Evolutionary conservation across 1,140 invertebrate species (phyloP), one percentile per base, ranked within the genome.

Genomic region (Sitobion miscanthi): DNA sequence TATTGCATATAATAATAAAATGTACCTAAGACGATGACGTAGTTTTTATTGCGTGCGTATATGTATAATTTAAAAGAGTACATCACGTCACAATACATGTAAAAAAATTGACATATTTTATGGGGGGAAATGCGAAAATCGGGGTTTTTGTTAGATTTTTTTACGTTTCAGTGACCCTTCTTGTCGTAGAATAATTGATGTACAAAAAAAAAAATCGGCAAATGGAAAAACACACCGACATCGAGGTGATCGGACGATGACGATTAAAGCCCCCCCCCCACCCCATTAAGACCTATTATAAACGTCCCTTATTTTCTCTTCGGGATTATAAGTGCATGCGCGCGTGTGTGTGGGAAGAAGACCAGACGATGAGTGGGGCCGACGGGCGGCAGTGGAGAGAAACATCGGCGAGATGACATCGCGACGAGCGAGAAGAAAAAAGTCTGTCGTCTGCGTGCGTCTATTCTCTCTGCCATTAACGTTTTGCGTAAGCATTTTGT

Each of bases 401-500:
- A 62, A 62, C 57, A 62, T 62, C 30, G n/a, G 30, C 9, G 5
- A 14, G 35, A 77, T n/a, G 52, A 62, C 62, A 62, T 30, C 21
- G 9, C 9, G 62, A 52, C 9, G 62, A 52, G 21, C 45, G 21
- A 83, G 47, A 83, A 85, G 42, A 85, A 82, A 49, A 82, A 82
- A 35, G 35, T 49, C 45, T 85, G 91, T 54, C 17, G 91, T 83
- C 17, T 91, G 11, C 49, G n/a, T 83, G 21, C 30, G 30, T 47
- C 57, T 62, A 62, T 91, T 77, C 77, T 85, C 82, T 30, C 17
- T 85, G 91, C 91, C 82, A 92, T 92, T 92, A 92, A 85, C 91
- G 91, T 91, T 91, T 83, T 52, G 90, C 69, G 90, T 92, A 83
- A 54, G 69, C 69, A 47, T 91, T 91, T 89, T 85, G 91, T 52